Conservation (phyloP, 2,888 invertebrate species). For the Xylocampa areola region DNA sequence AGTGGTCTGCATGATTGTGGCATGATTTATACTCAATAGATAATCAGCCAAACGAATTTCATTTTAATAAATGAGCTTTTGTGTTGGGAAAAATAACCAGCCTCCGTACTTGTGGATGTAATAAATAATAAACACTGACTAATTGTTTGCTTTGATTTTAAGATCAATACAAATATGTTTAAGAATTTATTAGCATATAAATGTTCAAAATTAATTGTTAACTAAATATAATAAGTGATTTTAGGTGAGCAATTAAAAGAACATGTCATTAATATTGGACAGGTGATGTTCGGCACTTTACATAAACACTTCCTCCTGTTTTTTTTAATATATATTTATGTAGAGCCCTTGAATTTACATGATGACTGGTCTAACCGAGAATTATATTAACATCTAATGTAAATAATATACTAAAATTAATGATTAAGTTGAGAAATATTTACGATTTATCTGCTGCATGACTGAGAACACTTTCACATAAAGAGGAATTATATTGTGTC, state of each 20-base stretch:
- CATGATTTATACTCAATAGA: slow-evolving; percentile 72
- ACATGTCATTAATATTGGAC: slow-evolving; percentile 47
- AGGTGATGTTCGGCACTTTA: slow-evolving; percentile 31
- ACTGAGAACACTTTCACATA: slow-evolving; percentile 32
- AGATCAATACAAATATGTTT: slow-evolving; percentile 33
- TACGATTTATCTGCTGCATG: slow-evolving; percentile 25
- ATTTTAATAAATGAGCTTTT: slow-evolving; percentile 30
- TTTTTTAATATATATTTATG: slow-evolving; percentile 29
- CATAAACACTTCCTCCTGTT: slow-evolving; percentile 36
- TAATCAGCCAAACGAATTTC: slow-evolving; percentile 55
- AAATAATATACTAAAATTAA: slow-evolving; percentile 12
- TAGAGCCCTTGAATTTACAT: slow-evolving; percentile 40
- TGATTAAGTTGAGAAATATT: slow-evolving; percentile 11
- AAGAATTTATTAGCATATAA: slow-evolving; percentile 40
- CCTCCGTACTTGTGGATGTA: not conserved
- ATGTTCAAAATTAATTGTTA: slow-evolving; percentile 31
- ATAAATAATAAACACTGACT: slow-evolving; percentile 17
- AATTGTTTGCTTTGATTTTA: slow-evolving; percentile 48
- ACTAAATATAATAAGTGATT: slow-evolving; percentile 35
- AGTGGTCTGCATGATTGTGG: slow-evolving; percentile 69
- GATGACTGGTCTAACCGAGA: slow-evolving; percentile 11
- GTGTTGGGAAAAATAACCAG: slow-evolving; percentile 13
- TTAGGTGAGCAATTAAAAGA: slow-evolving; percentile 22
- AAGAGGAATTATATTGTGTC: slow-evolving; percentile 33
- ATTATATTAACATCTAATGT: slow-evolving; percentile 4